These are phyloP conservation scores for Cheirogaleus medius DNA, from an alignment of 2,113 vertebrate species.

Conservation along the genomic window DNA sequence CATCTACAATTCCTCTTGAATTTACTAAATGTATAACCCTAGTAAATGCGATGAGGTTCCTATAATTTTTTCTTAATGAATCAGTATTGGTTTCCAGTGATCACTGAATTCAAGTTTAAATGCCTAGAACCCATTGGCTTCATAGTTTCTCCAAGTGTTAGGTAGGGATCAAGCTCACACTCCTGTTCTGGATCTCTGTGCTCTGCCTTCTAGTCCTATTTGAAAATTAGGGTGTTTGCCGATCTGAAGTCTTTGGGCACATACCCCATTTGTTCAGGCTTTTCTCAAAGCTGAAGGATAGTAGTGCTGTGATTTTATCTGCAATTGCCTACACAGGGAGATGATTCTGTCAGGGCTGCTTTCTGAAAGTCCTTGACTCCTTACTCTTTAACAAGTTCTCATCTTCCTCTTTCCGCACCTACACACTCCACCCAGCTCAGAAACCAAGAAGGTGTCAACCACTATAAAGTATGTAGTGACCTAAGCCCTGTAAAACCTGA, in stretches of 20 bases:
- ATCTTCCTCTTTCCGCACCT: not conserved
- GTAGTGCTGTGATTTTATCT: not conserved
- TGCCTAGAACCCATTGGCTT: not conserved
- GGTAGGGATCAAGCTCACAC: not conserved
- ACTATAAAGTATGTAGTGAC: not conserved
- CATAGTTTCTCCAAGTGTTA: not conserved
- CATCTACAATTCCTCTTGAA: not conserved
- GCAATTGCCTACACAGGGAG: not conserved
- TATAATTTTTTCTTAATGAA: constrained; percentile 16
- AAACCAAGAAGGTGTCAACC: not conserved
- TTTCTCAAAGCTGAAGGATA: not conserved
- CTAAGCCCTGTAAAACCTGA: not conserved
- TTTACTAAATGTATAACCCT: not conserved
- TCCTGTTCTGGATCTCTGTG: not conserved
- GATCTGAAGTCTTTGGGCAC: not conserved
- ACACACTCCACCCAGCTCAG: not conserved
- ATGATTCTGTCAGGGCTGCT: not conserved
- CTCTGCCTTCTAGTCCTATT: not conserved
- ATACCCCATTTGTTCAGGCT: not conserved
- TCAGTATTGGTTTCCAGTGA: not conserved
- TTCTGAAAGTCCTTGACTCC: not conserved
- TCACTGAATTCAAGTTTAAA: not conserved
- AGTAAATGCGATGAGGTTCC: not conserved
- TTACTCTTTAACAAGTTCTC: not conserved
- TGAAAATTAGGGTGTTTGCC: not conserved